Evolutionary conservation across 1,140 invertebrate species (phyloP).

Genomic region (Lepeophtheirus salmonis): DNA sequence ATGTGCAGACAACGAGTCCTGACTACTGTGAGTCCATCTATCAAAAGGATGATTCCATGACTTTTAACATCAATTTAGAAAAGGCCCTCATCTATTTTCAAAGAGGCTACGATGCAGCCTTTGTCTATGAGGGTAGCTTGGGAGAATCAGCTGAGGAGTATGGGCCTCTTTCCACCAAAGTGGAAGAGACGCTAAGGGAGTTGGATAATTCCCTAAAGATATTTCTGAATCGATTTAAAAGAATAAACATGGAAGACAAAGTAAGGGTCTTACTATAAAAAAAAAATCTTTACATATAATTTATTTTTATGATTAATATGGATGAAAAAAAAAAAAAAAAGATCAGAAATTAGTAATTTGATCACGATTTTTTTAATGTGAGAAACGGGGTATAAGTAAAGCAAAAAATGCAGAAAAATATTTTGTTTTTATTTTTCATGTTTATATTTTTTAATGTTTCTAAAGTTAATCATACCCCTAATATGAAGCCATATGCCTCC

Average conservation of each 20-base stretch:
- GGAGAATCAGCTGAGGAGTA: conserved; percentile 6
- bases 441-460: too few species aligned
- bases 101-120: conserved; percentile 7
- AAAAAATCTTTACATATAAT: not conserved
- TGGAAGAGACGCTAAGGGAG: conserved; percentile 6
- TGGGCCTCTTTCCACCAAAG: conserved; percentile 11
- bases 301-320: too few species aligned
- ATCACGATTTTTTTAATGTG: too few species aligned
- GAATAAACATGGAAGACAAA: conserved; percentile 9
- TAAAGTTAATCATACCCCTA: too few species aligned
- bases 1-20: conserved; percentile 1
- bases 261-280: not conserved
- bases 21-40: conserved; percentile 14
- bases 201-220: conserved; percentile 1
- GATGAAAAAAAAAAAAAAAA: too few species aligned
- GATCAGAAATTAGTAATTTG: too few species aligned
- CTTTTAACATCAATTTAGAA: conserved; percentile 14
- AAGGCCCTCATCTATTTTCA: conserved; percentile 17
- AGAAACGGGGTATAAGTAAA: too few species aligned
- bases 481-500: too few species aligned
- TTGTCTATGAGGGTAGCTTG: conserved; percentile 18
- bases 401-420: too few species aligned
- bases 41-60: conserved; percentile 16
- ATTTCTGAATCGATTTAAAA: not conserved
- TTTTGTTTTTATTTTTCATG: too few species aligned